phyloP scores from a whole-genome alignment of 1,140 invertebrate species.

The Macrobrachium rosenbergii region DNA sequence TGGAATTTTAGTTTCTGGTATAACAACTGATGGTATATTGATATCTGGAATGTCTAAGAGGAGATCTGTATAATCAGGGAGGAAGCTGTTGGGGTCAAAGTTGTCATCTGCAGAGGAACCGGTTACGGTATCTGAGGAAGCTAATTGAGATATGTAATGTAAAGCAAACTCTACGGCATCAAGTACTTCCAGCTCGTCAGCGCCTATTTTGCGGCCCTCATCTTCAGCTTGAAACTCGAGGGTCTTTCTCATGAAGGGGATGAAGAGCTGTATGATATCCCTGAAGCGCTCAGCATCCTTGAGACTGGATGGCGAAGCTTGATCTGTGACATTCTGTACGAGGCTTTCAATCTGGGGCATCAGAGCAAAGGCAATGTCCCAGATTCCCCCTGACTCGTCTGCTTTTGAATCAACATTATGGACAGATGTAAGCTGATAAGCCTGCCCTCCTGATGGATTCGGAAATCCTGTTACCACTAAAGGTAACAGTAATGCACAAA shows the following conservation, averaged over 20 bases:
- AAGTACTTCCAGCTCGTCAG: neutral
- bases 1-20: neutral
- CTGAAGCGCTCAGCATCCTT: neutral
- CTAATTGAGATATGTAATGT: neutral
- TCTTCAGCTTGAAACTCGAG: conserved; percentile 1
- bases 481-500: too few species aligned
- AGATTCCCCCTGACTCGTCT: neutral
- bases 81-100: too few species aligned
- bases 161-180: conserved; percentile 1
- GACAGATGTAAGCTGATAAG: too few species aligned
- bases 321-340: neutral
- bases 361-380: neutral
- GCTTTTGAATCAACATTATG: too few species aligned
- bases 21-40: neutral
- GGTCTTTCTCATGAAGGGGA: conserved; percentile 19
- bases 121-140: neutral
- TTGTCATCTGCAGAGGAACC: neutral
- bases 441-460: too few species aligned
- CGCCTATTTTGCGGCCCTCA: neutral
- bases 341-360: neutral
- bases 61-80: conserved; percentile 6
- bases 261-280: neutral
- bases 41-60: neutral
- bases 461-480: too few species aligned
- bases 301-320: neutral